phyloP scores from a whole-genome alignment of 2,797 vertebrate genomes.

The Euphonia xanthogaster region DNA sequence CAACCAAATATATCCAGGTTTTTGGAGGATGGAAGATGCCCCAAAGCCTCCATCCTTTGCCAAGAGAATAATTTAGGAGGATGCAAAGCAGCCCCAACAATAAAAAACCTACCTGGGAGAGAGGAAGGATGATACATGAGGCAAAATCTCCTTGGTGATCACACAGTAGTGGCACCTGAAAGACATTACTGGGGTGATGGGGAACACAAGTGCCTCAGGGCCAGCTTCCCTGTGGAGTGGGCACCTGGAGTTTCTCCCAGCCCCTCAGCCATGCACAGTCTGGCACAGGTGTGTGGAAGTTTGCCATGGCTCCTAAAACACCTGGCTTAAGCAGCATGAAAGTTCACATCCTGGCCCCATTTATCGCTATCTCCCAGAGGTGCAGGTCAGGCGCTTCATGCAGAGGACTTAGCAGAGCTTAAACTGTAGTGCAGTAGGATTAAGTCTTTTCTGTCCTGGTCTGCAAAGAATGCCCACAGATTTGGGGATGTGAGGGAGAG shows the following conservation, averaged over 20 bases:
- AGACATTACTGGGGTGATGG: neutral
- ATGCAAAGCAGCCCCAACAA: neutral
- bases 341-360: neutral
- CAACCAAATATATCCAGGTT: fast-evolving
- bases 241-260: fast-evolving
- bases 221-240: neutral
- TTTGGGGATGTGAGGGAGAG: neutral
- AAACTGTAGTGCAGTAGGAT: neutral
- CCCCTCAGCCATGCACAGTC: fast-evolving
- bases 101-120: neutral
- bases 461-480: neutral
- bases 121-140: fast-evolving
- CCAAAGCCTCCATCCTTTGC: neutral
- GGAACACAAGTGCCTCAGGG: neutral
- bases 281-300: neutral
- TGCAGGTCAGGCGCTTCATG: neutral
- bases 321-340: neutral
- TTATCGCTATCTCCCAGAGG: neutral
- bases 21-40: neutral
- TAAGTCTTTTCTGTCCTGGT: neutral
- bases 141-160: neutral
- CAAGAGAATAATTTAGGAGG: neutral
- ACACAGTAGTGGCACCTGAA: neutral
- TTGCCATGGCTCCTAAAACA: neutral
- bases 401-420: neutral